Evolutionary conservation across 1,140 invertebrate species (phyloP), one percentile per base, ranked within the genome.

Genomic region (Pseudomyrmex cubaensis): DNA sequence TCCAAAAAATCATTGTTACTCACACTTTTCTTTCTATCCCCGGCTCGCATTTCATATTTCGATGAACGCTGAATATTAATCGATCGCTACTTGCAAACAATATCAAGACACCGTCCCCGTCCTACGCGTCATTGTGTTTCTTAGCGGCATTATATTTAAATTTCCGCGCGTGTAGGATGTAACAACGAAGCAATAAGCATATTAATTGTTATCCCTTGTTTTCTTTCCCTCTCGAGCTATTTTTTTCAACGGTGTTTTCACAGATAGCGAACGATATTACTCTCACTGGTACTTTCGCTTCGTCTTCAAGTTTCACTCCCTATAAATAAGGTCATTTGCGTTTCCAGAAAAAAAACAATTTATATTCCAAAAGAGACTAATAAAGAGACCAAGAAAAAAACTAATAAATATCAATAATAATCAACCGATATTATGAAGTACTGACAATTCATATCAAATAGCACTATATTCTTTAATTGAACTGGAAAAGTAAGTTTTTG

Each of bases 121-220:
- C 89, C 87, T 85, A 90, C 89, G 87, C 85, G 17, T 52, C 73
- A 83, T 87, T 84, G 90, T 90, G 35, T 35, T 1, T 91, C 86
- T 91, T 66, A 77, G 57, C 7, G 76, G 75, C 77, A 91, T 90
- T 91, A 91, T 91, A 91, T 92, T 92, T 91, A 92, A 91, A 92
- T 91, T 89, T 70, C 54, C 77, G 20, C 72, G 67, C 61, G 87
- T 89, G 86, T 91, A 85, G 84, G 87, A 89, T 76, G 85, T 52
- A 7, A 56, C 50, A 84, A 66, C 78, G 82, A 86, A 69, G 74
- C 73, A 75, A 72, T 56, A 8, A 56, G 90, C 85, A 92, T 90
- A 90, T 83, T 90, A 89, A 91, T 91, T 90, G 62, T 85, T 83
- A 64, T 67, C 22, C 22, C 25, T 15, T 52, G 10, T 3, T 56